Base-by-base conservation (phyloP, 2,113 vertebrate species). In the Leptobrachium ailaonicum region DNA sequence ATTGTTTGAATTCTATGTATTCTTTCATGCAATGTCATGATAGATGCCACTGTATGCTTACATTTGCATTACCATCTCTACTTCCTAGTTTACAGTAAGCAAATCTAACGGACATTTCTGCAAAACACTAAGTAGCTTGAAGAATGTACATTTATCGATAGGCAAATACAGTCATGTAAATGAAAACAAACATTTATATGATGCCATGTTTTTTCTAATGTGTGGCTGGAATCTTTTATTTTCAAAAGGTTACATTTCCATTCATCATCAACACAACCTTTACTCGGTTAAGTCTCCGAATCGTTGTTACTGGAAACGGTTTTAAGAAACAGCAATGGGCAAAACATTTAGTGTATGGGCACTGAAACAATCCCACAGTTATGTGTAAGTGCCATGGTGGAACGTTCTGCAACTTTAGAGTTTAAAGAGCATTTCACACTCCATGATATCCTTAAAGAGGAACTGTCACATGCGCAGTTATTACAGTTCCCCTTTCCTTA, bases 31-130 rank as follows among this genome's bases (percentile, higher is more conserved):
- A 54, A 11, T 8, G 10, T 7, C 40, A 32, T 66, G 64, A 3
- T 41, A 41, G 5, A 66, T 66, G 32, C 64, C 7, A 12, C 11
- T 68, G n/a, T 40, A 42, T 5, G 2, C 64, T 63, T 50, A 1
- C 2, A 63, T 79, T 79, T 79, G 70, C 70, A 73, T 79, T 41
- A 8, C 62, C 66, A 40, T 78, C 71, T 41, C 14, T 5, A 71
- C 70, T 73, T 79, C 70, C 70, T 66, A 50, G 47, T 79, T 73
- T 73, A 54, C 10, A 43, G 45, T 7, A 79, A 64, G 32, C 45
- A 43, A 69, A 69, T 3, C 1, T 60, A 50, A 78, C 69, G 66
- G 69, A 43, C 32, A 13, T 32, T 41, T 43, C 71, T 79, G 70
- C 73, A 71, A 11, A 12, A 56, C 20, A 63, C 13, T 47, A 43